Base-by-base conservation (phyloP, 2,797 vertebrate species). In the Acropternis orthonyx region DNA sequence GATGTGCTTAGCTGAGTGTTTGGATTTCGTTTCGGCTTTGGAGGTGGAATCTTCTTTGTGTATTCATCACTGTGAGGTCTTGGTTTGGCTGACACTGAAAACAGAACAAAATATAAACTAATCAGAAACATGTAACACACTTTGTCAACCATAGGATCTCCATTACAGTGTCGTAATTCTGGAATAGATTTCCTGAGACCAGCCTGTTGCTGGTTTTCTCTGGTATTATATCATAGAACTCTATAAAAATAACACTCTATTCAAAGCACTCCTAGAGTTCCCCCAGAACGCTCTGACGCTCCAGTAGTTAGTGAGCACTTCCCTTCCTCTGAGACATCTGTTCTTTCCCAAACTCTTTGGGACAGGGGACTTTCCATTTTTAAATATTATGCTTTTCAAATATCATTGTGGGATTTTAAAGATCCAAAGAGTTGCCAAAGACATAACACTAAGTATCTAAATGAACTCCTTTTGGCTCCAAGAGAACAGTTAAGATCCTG, bases 1-100 rank as follows among this genome's bases (percentile, higher is more conserved):
- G 99, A 99, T 54, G 99, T 99, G 94, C 99, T 99, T 83, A 99
- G 98, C 92, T 99, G 99, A 19, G 99, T 99, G 97, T 99, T 99
- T 52, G 99, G 99, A 82, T 99, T 99, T 93, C 99, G 98, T 95
- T 99, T 99, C 5, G 99, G 99, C 93, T 99, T 99, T 5, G 99
- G 99, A 62, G 99, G 99, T n/a, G 99, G 99, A 84, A 99, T 98
- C 97, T 99, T 99, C 97, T 98, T 98, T 30, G 98, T 98, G 95
- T 99, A 99, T 97, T 99, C 99, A 90, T 99, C 99, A 76, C 99
- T 99, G 97, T 99, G 99, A 97, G 98, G 99, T 97, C 99, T 98
- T 93, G 98, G 98, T 97, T 98, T 98, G 92, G 97, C 85, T 37
- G 97, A 98, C 97, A 96, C 98, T 98, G 66, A 39, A 94, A 98